A percentile compares a stretch with the other conserved stretches of the same genome.
These are phyloP conservation scores for Dinocampus coccinellae DNA, from an alignment of 2,888 invertebrate species.

Conservation along the genomic window DNA sequence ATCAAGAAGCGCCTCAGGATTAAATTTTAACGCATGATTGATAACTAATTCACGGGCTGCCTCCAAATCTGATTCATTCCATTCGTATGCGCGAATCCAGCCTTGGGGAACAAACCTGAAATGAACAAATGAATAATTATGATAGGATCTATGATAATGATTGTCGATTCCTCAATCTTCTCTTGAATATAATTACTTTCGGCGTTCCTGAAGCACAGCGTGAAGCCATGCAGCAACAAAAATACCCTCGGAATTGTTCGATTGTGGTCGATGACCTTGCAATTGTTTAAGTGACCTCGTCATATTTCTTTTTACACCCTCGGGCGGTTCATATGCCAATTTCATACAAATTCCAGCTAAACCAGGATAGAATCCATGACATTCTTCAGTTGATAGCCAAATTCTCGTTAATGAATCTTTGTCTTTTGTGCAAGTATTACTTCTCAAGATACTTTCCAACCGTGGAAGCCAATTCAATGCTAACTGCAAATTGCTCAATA, in stretches of 20 bases:
- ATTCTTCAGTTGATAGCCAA: slow-evolving; percentile 66
- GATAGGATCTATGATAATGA: slow-evolving; percentile 57
- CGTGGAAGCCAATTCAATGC: slow-evolving; percentile 65
- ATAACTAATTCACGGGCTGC: slow-evolving; percentile 78
- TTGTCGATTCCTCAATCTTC: too few relatives aligned
- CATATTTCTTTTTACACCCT: slow-evolving; percentile 65
- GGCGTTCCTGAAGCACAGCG: slow-evolving; percentile 90
- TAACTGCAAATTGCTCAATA: slow-evolving; percentile 64
- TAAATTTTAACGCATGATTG: slow-evolving; percentile 58
- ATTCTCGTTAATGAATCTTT: slow-evolving; percentile 57
- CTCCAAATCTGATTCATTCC: slow-evolving; percentile 84
- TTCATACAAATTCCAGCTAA: slow-evolving; percentile 63
- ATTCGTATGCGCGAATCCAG: slow-evolving; percentile 92
- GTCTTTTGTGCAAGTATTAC: slow-evolving; percentile 55
- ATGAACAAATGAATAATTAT: not conserved
- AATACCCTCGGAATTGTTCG: slow-evolving; percentile 70
- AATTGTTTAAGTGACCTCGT: slow-evolving; percentile 62
- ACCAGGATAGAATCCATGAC: slow-evolving; percentile 62
- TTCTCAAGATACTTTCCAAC: slow-evolving; percentile 61
- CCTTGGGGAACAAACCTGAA: slow-evolving; percentile 71
- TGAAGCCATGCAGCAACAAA: slow-evolving; percentile 90
- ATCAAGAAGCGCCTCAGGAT: slow-evolving; percentile 59
- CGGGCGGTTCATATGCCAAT: slow-evolving; percentile 66
- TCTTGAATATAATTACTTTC: slow-evolving; percentile 81
- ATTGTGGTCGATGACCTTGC: slow-evolving; percentile 50